Base-by-base conservation (phyloP, 1,140 invertebrate genomes). In the Brachionus rotundiformis region DNA sequence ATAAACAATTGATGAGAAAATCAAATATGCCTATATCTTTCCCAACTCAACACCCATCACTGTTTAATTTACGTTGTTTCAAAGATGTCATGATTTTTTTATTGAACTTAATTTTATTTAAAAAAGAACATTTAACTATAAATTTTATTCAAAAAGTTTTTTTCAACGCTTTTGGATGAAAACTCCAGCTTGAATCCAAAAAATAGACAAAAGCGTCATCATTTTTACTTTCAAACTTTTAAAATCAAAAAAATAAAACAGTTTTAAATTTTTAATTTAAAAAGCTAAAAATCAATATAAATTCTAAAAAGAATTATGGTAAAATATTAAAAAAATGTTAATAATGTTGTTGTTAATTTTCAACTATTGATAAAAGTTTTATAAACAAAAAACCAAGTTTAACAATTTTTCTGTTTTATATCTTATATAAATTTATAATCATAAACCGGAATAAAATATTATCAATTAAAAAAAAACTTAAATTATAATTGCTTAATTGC, bases 181-280 rank as follows among this genome's bases (percentile, higher is more conserved):
- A n/a, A 31, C n/a, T n/a, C n/a, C n/a, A n/a, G n/a, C n/a, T n/a
- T n/a, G n/a, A n/a, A n/a, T n/a, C n/a, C n/a, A n/a, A n/a, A n/a
- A n/a, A n/a, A n/a, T n/a, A n/a, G n/a, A 65, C 29, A 29, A 13
- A 65, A 65, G 10, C 16, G 25, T 29, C 10, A 16, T 65, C 31
- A 31, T 65, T 65, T 65, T 65, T 65, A 65, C 25, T 31, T 65
- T 65, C 2, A 31, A 33, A n/a, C n/a, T n/a, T n/a, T n/a, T n/a
- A n/a, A n/a, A n/a, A n/a, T n/a, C n/a, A n/a, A 41, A 41, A 11
- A 41, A 41, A 41, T 41, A 41, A 11, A 13, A 41, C 3, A 41
- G 4, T 41, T 41, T 10, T 11, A 41, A 13, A 13, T 41, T 41
- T 41, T n/a, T n/a, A n/a, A n/a, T n/a, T n/a, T n/a, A n/a, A n/a